Base-by-base conservation (phyloP, 2,113 vertebrate genomes). In the Hoplias malabaricus region DNA sequence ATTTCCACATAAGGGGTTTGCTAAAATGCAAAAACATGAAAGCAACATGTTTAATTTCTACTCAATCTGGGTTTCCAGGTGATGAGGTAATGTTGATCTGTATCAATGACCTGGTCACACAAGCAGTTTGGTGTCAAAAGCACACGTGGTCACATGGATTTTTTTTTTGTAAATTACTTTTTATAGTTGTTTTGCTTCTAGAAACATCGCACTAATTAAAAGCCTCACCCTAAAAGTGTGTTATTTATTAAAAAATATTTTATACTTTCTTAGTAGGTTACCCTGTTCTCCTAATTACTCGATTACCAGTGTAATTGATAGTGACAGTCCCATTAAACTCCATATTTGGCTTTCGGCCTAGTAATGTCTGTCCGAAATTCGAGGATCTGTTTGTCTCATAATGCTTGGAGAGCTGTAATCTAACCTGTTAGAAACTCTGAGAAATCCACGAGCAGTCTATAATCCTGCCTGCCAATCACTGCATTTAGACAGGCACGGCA, bases 351-450 rank as follows among this genome's bases (percentile, higher is more conserved):
- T 12, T 50, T 19, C 9, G 23, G 48, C 48, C 40, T 4, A 25
- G 13, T 40, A 53, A 54, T 53, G 29, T 36, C 62, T 59, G 48
- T 29, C 70, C 62, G 33, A 36, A 42, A 66, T 69, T 66, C 72
- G 65, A 68, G 79, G 48, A 81, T 71, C 59, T 75, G 16, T 66
- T 56, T 72, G 34, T 81, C 50, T 31, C 48, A 59, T 75, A 66
- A 66, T 46, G 40, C 29, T 53, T 73, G 29, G 34, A 46, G 66
- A 34, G 31, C 33, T 59, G 67, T 54, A 73, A 73, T 21, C 56
- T 3, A 31, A 63, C 36, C 48, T 46, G 43, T 76, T 23, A 1
- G 9, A 59, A 14, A 29, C 48, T 23, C 34, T 69, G 25, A 23
- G 36, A 54, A 27, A 48, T 56, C 53, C 29, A 72, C 29, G 29